These are phyloP conservation scores for Lepidochrysops patricia DNA, from an alignment of 2,888 invertebrate genomes.

Conservation along the genomic window DNA sequence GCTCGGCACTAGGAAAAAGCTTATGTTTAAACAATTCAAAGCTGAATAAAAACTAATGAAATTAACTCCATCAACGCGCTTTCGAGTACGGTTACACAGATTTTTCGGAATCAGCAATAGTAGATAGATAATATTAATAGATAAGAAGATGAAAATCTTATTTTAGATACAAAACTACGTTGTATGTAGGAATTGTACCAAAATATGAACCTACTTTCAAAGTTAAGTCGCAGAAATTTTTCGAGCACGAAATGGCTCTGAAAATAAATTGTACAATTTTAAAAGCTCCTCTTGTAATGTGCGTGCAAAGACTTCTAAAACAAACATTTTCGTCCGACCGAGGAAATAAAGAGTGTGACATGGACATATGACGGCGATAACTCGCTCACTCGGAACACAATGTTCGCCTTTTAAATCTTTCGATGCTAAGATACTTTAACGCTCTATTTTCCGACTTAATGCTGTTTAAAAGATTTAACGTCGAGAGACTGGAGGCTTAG, in stretches of 20 bases:
- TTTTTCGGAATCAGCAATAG: too few species aligned
- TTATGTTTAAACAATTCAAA: too few species aligned
- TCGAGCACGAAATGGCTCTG: neutral
- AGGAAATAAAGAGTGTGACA: conserved; percentile 60
- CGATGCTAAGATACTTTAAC: conserved; percentile 11
- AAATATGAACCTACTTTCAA: neutral
- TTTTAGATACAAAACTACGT: neutral
- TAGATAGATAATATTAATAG: too few species aligned
- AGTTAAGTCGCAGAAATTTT: neutral
- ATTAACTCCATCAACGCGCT: too few species aligned
- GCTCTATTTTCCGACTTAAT: conserved; percentile 13
- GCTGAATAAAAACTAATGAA: too few species aligned
- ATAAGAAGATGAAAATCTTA: too few species aligned
- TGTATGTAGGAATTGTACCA: neutral
- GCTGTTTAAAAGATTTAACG: conserved; percentile 10
- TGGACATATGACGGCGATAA: conserved; percentile 65
- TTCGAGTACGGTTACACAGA: too few species aligned
- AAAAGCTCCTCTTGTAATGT: conserved; percentile 36
- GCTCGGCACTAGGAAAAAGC: conserved; percentile 22
- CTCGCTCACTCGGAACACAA: conserved; percentile 42
- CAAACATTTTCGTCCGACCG: conserved; percentile 50
- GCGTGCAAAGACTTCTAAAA: conserved; percentile 54
- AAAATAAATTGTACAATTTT: conserved; percentile 11
- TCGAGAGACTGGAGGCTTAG: conserved; percentile 1
- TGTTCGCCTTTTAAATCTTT: conserved; percentile 23